Evolutionary conservation across 2,113 vertebrate species (phyloP), one percentile per base, ranked within the genome.

Genomic region (Carassius gibelio): DNA sequence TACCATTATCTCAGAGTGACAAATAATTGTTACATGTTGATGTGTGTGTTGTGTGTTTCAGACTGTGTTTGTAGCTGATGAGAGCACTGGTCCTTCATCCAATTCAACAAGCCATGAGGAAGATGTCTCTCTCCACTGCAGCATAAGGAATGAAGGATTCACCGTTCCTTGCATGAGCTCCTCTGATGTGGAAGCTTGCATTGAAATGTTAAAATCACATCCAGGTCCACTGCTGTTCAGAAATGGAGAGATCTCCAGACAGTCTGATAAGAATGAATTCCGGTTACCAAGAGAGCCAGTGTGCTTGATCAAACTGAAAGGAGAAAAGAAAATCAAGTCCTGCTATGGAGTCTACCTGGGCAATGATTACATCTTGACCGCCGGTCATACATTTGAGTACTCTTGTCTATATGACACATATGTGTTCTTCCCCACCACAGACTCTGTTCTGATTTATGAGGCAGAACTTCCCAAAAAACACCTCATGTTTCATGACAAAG

Each of bases 281-380:
- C 0, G 2, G 5, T 75, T 75, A 75, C 8, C n/a, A 52, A 26
- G 6, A 50, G 45, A 75, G 45, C n/a, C 72, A 15, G n/a, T 75
- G 0, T 85, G 84, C 57, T 30, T 15, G 4, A 75, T 85, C 8
- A 21, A 19, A 15, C 34, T 81, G 59, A 74, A 23, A 76, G 19
- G 23, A 23, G 26, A 19, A 69, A 75, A 30, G 1, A 48, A 1
- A 10, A 62, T 72, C 4, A 17, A 0, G 17, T 38, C 14, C 52
- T 74, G 85, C 42, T 64, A 30, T 48, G 85, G 85, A 0, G 66
- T 23, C 50, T 86, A 82, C 21, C 61, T 57, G 38, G 74, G 72
- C 5, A 45, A n/a, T 13, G 61, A 42, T 19, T 15, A 23, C 62
- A 75, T 38, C 7, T 62, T 84, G 17, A 85, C 84, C 8, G 76